Evolutionary conservation across 2,888 invertebrate genomes (phyloP).

Genomic region (Hypselothyrea guttata): DNA sequence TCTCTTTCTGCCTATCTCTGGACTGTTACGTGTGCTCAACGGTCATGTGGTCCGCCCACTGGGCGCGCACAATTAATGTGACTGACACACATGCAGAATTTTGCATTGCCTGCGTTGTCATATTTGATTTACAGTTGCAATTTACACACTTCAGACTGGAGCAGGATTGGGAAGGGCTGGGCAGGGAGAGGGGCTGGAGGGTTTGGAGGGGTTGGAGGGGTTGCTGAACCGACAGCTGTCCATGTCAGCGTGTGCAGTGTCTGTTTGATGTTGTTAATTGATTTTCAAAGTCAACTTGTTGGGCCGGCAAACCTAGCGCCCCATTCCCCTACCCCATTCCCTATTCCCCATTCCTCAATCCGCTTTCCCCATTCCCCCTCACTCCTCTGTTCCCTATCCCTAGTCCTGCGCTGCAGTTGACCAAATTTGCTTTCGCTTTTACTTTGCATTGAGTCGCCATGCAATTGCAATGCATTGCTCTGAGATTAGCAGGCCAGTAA

Average conservation of each 20-base stretch:
- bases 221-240: slow-evolving; percentile 60
- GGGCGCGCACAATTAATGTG: slow-evolving; percentile 71
- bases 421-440: slow-evolving; percentile 61
- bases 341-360: neutral
- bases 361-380: neutral
- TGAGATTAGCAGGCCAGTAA: slow-evolving; percentile 73
- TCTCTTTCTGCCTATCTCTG: neutral
- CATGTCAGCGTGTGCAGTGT: slow-evolving; percentile 63
- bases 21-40: neutral
- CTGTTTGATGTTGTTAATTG: slow-evolving; percentile 83
- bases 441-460: slow-evolving; percentile 26
- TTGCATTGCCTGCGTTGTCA: slow-evolving; percentile 72
- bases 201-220: slow-evolving; percentile 1
- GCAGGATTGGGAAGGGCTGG: slow-evolving; percentile 5
- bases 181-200: slow-evolving; percentile 11
- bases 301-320: slow-evolving; percentile 27
- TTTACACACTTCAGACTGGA: slow-evolving; percentile 66
- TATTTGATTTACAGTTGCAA: slow-evolving; percentile 78
- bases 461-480: slow-evolving; percentile 39
- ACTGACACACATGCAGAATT: slow-evolving; percentile 76
- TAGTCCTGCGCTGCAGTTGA: neutral
- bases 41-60: slow-evolving; percentile 28
- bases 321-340: neutral
- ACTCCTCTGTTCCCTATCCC: neutral
- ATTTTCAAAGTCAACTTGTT: slow-evolving; percentile 81